A percentile compares a stretch with the other conserved stretches of the same genome.
These are phyloP conservation scores for Dryadula phaetusa DNA, from an alignment of 2,888 invertebrate species.

Conservation along the genomic window DNA sequence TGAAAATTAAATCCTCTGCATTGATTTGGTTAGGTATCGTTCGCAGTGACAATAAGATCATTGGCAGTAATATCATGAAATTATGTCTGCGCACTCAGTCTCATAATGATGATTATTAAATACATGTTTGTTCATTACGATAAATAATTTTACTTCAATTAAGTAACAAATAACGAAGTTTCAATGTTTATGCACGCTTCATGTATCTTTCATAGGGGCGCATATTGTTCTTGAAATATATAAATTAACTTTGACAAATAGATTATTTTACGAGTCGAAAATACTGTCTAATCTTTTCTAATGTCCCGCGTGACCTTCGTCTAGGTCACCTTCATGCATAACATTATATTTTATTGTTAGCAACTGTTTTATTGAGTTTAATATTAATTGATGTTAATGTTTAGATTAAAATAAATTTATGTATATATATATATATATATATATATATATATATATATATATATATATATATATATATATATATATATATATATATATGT, in stretches of 20 bases:
- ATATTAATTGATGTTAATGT: too few relatives aligned
- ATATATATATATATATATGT: too few relatives aligned
- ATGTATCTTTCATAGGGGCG: neutral
- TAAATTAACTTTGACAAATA: neutral
- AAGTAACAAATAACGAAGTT: constrained; percentile 14
- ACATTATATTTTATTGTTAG: neutral
- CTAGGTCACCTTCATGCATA: neutral
- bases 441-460: too few relatives aligned
- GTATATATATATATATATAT: too few relatives aligned
- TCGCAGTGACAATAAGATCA: constrained; percentile 33
- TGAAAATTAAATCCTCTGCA: constrained; percentile 31
- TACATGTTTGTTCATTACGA: constrained; percentile 38
- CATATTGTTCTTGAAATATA: neutral
- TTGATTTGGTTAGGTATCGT: constrained; percentile 34
- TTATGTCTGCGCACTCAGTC: constrained; percentile 31
- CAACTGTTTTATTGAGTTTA: too few relatives aligned
- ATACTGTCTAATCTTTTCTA: too few relatives aligned
- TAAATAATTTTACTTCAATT: constrained; percentile 34
- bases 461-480: too few relatives aligned
- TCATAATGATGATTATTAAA: constrained; percentile 39
- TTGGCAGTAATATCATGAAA: constrained; percentile 28
- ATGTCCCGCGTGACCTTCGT: neutral
- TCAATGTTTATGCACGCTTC: constrained; percentile 1
- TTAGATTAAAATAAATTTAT: too few relatives aligned
- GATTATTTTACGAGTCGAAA: neutral